Evolutionary conservation across 2,888 invertebrate species (phyloP).

Genomic region (Tinea trinotella): DNA sequence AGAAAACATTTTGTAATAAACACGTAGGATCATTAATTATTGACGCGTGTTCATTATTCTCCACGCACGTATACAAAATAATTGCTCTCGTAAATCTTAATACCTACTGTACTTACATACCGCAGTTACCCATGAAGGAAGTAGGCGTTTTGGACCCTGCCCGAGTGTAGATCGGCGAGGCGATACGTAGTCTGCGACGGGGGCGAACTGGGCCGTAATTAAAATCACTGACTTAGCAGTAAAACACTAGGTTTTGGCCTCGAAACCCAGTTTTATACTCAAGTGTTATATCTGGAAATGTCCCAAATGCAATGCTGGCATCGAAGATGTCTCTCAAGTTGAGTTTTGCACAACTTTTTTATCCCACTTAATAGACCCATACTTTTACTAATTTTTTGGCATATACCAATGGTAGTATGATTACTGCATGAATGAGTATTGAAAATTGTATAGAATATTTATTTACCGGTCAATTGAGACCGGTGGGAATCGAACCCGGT

Average conservation of each 20-base stretch:
- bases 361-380: too few species aligned
- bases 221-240: constrained; percentile 43
- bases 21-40: constrained; percentile 7
- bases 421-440: too few species aligned
- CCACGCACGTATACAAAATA: constrained; percentile 9
- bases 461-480: too few species aligned
- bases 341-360: too few species aligned
- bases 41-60: constrained; percentile 10
- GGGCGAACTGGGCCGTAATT: constrained; percentile 34
- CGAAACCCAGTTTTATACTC: constrained; percentile 27
- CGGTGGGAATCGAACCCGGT: too few species aligned
- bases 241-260: constrained; percentile 26
- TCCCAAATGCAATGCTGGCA: constrained; percentile 9
- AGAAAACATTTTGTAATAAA: background rate
- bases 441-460: too few species aligned
- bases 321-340: background rate
- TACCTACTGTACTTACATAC: background rate
- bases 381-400: too few species aligned
- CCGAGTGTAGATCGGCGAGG: constrained; percentile 32
- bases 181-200: constrained; percentile 26
- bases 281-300: constrained; percentile 11
- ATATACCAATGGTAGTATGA: too few species aligned
- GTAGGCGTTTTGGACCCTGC: constrained; percentile 36
- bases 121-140: constrained; percentile 34
- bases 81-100: constrained; percentile 15